Percentiles rank a stretch among this genome's conserved stretches.
Conservation (phyloP, 1,140 invertebrate species). For the Frieseomelitta varia region DNA sequence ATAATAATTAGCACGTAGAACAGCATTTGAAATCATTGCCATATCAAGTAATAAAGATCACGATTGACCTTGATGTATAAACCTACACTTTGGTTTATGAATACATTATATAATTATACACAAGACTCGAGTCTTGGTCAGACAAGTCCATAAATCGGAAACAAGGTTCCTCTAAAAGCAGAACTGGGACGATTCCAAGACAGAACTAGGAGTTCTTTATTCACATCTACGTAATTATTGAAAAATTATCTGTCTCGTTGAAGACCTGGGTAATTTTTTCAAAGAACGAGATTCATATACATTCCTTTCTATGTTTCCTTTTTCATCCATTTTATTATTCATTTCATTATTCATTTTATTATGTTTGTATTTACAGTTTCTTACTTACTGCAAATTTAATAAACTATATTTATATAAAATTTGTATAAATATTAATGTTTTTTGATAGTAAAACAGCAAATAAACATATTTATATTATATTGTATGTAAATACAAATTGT, state of each 20-base stretch:
- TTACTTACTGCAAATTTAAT: background rate
- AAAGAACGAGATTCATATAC: conserved; percentile 7
- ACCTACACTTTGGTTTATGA: conserved; percentile 75
- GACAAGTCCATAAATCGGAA: conserved; percentile 3
- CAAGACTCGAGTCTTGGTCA: conserved; percentile 18
- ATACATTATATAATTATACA: conserved; percentile 61
- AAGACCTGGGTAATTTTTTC: conserved; percentile 12
- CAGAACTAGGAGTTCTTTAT: background rate
- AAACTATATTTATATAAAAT: background rate
- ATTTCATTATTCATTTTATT: background rate
- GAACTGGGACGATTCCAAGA: background rate
- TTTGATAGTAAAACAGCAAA: background rate
- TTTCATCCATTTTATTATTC: background rate
- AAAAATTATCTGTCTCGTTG: conserved; percentile 1
- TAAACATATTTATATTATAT: background rate
- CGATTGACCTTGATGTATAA: conserved; percentile 57
- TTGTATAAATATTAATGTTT: background rate
- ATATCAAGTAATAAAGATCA: conserved; percentile 27
- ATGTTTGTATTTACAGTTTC: background rate
- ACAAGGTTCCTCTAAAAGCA: conserved; percentile 1
- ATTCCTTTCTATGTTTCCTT: background rate
- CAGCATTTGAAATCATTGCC: conserved; percentile 35
- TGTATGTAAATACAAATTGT: background rate
- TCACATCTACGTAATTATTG: background rate
- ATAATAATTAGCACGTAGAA: conserved; percentile 38